phyloP scores from a whole-genome alignment of 2,888 invertebrate genomes.

The Scaeva pyrastri region DNA sequence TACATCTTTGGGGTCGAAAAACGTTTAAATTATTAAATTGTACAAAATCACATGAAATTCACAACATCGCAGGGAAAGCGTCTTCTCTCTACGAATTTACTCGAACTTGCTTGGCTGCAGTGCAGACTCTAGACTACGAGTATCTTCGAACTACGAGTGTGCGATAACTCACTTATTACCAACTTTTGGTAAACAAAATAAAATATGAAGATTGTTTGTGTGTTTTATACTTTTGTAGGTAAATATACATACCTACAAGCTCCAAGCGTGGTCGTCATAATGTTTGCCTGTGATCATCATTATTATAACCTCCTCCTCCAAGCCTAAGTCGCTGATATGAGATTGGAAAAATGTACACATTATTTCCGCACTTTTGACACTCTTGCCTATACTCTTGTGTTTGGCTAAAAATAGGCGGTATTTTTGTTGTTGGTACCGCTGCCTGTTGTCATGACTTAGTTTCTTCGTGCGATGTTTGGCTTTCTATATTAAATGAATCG shows the following conservation, averaged over 20 bases:
- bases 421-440: background rate
- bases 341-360: background rate
- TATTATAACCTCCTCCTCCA: background rate
- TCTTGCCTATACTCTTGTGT: background rate
- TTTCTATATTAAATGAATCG: background rate
- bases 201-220: constrained; percentile 1
- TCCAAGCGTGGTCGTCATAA: background rate
- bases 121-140: no score
- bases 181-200: constrained; percentile 14
- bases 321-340: background rate
- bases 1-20: constrained; percentile 9
- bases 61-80: constrained; percentile 12
- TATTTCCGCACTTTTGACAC: constrained; percentile 4
- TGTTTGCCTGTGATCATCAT: constrained; percentile 5
- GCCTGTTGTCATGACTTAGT: background rate
- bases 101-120: background rate
- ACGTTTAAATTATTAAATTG: constrained; percentile 20
- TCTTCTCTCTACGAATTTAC: no score
- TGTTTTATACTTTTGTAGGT: constrained; percentile 29
- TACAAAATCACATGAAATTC: constrained; percentile 22
- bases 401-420: background rate
- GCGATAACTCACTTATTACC: constrained; percentile 13
- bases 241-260: constrained; percentile 3
- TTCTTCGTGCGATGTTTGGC: background rate
- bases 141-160: background rate